Base-by-base conservation (phyloP, 2,113 vertebrate species). In the Forbesichthys papilliferus region DNA sequence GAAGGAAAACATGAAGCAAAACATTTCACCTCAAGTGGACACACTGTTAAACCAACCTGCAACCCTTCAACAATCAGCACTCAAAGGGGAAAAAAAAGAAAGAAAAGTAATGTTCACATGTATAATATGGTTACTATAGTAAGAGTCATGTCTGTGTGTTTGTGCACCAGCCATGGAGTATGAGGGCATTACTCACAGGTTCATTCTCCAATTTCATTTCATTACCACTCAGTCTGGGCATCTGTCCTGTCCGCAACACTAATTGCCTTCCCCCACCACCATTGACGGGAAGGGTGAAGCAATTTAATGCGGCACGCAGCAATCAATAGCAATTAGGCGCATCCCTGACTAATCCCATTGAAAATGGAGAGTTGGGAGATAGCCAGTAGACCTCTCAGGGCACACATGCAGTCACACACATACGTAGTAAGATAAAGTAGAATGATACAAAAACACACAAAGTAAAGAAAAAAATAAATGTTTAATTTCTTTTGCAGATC, bases 291-390 rank as follows among this genome's bases (percentile, higher is more conserved):
- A 84, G 93, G 92, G 91, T 94, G 92, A 94, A 92, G 93, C 92
- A 95, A 96, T 97, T 96, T 96, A 95, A 96, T 94, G 94, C 95
- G 92, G 93, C 95, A 93, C 95, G 92, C 92, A 67, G 69, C 93
- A 94, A 97, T 96, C 95, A 75, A 97, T 96, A 96, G 93, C 94
- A 96, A 96, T 98, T 98, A 97, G 95, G 95, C 90, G 90, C 92
- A 90, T 94, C 93, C 91, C 92, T 82, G 83, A 93, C 94, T 96
- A 95, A 98, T 97, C 94, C 95, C 90, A 87, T 75, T 95, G 94
- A 95, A 94, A 95, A 91, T 86, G 84, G 90, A 68, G 55, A 91
- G 90, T 91, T 91, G 92, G 90, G 90, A 89, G 91, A 87, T 27
- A 75, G 86, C 88, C 89, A 92, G 73, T 59, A 64, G 74, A 81